A percentile compares a stretch with the other conserved stretches of the same genome.
Evolutionary conservation across 2,113 vertebrate species (phyloP).

Genomic region (Enhydra lutris): DNA sequence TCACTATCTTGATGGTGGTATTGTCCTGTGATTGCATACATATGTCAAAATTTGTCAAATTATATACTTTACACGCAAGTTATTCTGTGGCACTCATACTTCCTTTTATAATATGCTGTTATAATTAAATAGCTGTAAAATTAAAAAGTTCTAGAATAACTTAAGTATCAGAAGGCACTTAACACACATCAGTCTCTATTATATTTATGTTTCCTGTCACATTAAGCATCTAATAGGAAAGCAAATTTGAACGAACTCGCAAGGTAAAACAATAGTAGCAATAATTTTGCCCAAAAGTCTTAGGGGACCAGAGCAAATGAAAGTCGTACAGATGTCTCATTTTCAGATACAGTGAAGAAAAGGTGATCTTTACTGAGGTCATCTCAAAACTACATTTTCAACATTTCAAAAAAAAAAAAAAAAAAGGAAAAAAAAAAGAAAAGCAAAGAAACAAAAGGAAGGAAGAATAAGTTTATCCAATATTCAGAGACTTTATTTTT

Average conservation of each 20-base stretch:
- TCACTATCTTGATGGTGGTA: neutral
- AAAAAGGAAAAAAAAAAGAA: neutral
- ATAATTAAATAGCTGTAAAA: neutral
- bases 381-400: neutral
- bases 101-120: neutral
- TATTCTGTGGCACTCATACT: neutral
- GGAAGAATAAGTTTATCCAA: neutral
- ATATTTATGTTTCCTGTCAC: neutral
- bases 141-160: neutral
- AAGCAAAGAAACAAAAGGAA: neutral
- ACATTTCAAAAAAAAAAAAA: neutral
- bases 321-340: neutral
- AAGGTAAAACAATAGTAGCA: neutral
- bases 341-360: neutral
- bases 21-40: neutral
- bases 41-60: neutral
- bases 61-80: neutral
- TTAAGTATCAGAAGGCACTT: neutral
- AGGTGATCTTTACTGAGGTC: neutral
- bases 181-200: neutral
- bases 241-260: neutral
- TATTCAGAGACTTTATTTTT: neutral
- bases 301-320: neutral
- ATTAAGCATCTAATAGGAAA: neutral
- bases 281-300: neutral